Base-by-base conservation (phyloP, 2,797 vertebrate species). In the Anableps anableps region DNA sequence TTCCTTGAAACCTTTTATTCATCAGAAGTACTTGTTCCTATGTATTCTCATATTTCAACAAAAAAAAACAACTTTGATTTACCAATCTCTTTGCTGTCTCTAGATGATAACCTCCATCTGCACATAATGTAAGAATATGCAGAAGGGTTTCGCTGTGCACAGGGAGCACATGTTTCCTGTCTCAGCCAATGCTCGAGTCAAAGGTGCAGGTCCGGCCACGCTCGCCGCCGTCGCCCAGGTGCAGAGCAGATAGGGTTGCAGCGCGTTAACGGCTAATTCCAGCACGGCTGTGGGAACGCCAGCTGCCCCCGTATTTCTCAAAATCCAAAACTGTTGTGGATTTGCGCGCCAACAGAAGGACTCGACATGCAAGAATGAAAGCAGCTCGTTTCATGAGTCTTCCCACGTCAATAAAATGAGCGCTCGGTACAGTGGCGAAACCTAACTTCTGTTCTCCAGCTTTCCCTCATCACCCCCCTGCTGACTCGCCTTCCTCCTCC, bases 221-320 rank as follows among this genome's bases (percentile, higher is more conserved):
- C 51, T 53, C 58, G 26, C 96, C 94, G 91, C 90, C 60, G 92
- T 93, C 86, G 92, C 95, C 96, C 97, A 98, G 97, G 98, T 98
- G 97, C 90, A 95, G 94, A 91, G 94, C 95, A 91, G 96, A 96
- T 96, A 96, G 93, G 86, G 95, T 97, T 97, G 96, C 94, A 93
- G 87, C 87, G 83, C 85, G 77, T 91, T 93, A 94, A 90, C 89
- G 93, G 92, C 87, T 89, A 87, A 91, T 94, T 93, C 93, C 89
- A 72, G 91, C 89, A 87, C 89, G 94, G 93, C 95, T 95, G 93
- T 92, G 93, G 95, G 95, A 96, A 94, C 92, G 90, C 91, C 97
- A 98, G 97, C 96, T 98, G 97, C 96, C 88, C 88, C 72, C 75
- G 76, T 92, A 92, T 95, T 96, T 96, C 96, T 94, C 95, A 82